A percentile compares a stretch with the other conserved stretches of the same genome.
Evolutionary conservation across 2,797 vertebrate species (phyloP).

Genomic region (Sebastes umbrosus): DNA sequence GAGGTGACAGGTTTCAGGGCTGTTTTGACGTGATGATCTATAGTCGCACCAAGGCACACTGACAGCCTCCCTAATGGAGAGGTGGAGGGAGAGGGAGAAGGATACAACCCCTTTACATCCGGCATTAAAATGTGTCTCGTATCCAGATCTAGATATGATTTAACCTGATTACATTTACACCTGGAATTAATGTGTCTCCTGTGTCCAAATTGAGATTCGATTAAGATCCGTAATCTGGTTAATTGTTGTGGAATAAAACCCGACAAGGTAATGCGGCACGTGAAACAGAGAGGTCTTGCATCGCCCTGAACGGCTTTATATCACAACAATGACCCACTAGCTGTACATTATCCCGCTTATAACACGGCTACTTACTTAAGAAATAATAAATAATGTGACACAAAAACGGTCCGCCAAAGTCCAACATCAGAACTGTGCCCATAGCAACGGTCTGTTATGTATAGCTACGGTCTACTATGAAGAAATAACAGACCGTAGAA

Average conservation of each 20-base stretch:
- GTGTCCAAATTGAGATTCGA: background rate
- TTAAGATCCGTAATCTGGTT: background rate
- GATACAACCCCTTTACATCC: background rate
- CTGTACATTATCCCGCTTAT: background rate
- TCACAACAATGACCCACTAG: background rate
- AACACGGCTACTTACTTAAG: background rate
- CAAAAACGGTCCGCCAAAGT: background rate
- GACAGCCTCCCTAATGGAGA: slow-evolving; percentile 78
- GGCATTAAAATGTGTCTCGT: background rate
- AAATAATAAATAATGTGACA: background rate
- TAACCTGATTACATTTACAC: background rate
- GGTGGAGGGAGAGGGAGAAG: background rate
- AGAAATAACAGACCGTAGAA: too few relatives aligned
- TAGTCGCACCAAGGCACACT: slow-evolving; percentile 64
- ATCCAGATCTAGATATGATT: background rate
- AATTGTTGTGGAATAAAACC: background rate
- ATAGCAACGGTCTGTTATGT: too few relatives aligned
- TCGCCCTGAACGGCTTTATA: background rate
- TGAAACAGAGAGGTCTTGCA: background rate
- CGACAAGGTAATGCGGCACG: background rate
- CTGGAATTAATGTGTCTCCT: background rate
- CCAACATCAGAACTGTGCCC: too few relatives aligned
- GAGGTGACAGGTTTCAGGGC: slow-evolving; percentile 68
- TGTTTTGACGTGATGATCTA: slow-evolving; percentile 77
- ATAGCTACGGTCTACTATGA: too few relatives aligned